A percentile compares a stretch with the other conserved stretches of the same genome.
phyloP scores from a whole-genome alignment of 1,140 invertebrate species.

The Brachionus paranguensis region DNA sequence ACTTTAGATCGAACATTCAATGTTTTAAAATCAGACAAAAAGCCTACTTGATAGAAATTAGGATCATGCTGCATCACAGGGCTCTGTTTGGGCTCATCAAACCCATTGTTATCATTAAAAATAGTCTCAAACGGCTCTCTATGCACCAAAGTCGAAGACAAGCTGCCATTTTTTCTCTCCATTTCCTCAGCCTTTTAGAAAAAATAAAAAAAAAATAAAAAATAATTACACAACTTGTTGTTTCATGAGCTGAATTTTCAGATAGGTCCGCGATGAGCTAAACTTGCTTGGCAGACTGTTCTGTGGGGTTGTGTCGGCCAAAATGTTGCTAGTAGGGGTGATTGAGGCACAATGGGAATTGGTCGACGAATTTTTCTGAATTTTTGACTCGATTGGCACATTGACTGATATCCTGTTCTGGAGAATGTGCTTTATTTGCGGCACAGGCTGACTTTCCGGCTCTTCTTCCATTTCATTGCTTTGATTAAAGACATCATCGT shows the following conservation, averaged over 20 bases:
- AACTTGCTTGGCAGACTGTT: background rate
- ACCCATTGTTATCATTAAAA: background rate
- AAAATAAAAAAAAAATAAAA: background rate
- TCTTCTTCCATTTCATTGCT: constrained; percentile 5
- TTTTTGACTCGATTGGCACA: background rate
- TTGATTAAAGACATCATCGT: constrained; percentile 3
- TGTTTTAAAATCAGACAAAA: constrained; percentile 59
- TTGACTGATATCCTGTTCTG: background rate
- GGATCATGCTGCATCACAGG: background rate
- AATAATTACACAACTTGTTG: background rate
- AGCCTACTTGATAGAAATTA: constrained; percentile 67
- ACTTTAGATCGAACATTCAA: background rate
- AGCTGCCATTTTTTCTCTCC: background rate
- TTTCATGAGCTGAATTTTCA: constrained; percentile 37
- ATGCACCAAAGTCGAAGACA: background rate
- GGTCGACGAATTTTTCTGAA: background rate
- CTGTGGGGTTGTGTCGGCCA: background rate
- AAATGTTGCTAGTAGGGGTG: constrained; percentile 7
- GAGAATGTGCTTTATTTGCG: background rate
- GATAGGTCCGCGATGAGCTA: background rate
- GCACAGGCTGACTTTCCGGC: background rate
- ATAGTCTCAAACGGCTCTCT: background rate
- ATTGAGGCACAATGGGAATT: background rate
- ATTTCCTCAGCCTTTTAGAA: constrained; percentile 34
- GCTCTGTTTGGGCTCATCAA: background rate